phyloP scores from a whole-genome alignment of 2,113 vertebrate species.

The Muntiacus reevesi region DNA sequence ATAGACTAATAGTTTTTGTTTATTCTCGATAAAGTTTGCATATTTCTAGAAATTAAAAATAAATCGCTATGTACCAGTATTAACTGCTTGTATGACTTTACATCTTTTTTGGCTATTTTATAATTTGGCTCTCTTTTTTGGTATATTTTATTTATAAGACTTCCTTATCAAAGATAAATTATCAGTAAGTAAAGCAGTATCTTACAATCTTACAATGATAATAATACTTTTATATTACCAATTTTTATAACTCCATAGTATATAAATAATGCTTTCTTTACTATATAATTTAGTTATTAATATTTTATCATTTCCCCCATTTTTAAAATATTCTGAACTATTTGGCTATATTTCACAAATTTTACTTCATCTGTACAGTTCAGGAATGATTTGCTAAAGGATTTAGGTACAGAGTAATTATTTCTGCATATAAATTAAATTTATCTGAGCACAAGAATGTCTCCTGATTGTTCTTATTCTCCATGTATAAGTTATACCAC shows the following conservation, averaged over 20 bases:
- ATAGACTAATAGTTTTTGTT: not conserved
- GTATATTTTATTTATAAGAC: not conserved
- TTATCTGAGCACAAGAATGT: not conserved
- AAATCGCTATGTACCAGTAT: not conserved
- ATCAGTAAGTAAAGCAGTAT: not conserved
- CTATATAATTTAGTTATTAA: slow-evolving; percentile 16
- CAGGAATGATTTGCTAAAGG: not conserved
- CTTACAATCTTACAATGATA: not conserved
- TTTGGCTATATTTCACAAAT: slow-evolving; percentile 20
- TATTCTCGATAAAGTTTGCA: not conserved
- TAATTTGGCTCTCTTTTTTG: slow-evolving; percentile 32
- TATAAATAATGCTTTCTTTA: slow-evolving; percentile 1
- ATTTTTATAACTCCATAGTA: not conserved
- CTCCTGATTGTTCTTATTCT: not conserved
- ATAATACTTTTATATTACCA: not conserved
- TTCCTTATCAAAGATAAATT: slow-evolving; percentile 13
- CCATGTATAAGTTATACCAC: not conserved
- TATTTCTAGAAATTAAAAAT: slow-evolving; percentile 10
- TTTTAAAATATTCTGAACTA: not conserved
- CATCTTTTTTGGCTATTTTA: not conserved
- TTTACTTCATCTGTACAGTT: slow-evolving; percentile 27
- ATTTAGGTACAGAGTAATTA: not conserved
- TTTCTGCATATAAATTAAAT: not conserved
- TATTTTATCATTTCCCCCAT: not conserved
- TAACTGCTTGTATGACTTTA: not conserved